phyloP scores from a whole-genome alignment of 1,140 invertebrate genomes.

The Drosophila setifemur region DNA sequence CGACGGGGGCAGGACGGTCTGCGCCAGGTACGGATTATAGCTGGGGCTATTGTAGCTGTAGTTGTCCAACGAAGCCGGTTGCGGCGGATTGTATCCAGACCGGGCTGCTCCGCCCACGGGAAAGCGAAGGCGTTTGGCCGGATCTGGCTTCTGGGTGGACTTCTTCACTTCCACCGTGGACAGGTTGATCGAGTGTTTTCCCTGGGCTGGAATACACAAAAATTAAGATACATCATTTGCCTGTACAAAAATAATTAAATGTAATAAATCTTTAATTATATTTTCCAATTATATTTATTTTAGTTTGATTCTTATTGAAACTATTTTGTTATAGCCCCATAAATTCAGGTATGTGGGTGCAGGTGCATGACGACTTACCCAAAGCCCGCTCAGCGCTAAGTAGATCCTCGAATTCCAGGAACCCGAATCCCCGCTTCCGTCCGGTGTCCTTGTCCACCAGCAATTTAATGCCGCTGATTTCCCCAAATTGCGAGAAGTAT shows the following conservation, averaged over 20 bases:
- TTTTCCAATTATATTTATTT: too few species aligned
- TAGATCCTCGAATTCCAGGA: slow-evolving; percentile 97
- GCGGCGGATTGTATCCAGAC: slow-evolving; percentile 57
- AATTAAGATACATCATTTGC: slow-evolving; percentile 23
- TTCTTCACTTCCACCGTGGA: slow-evolving; percentile 91
- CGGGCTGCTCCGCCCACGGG: slow-evolving; percentile 46
- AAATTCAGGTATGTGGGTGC: too few species aligned
- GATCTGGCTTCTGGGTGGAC: slow-evolving; percentile 87
- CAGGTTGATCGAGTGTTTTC: slow-evolving; percentile 88
- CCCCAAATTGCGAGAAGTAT: slow-evolving; percentile 93
- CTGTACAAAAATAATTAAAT: neutral
- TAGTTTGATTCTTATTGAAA: too few species aligned
- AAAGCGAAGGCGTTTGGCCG: slow-evolving; percentile 68
- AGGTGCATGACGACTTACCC: slow-evolving; percentile 25
- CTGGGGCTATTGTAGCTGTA: slow-evolving; percentile 26
- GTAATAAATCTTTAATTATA: neutral
- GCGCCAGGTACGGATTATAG: slow-evolving; percentile 52
- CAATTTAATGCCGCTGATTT: slow-evolving; percentile 91
- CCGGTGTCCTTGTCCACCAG: slow-evolving; percentile 95
- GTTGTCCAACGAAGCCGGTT: slow-evolving; percentile 43
- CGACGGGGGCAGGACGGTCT: slow-evolving; percentile 53
- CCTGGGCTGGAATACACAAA: slow-evolving; percentile 83
- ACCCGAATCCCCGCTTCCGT: slow-evolving; percentile 96
- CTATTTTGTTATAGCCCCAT: too few species aligned
- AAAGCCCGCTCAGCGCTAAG: slow-evolving; percentile 42